Conservation (phyloP, 2,797 vertebrate species). For the Periparus ater region DNA sequence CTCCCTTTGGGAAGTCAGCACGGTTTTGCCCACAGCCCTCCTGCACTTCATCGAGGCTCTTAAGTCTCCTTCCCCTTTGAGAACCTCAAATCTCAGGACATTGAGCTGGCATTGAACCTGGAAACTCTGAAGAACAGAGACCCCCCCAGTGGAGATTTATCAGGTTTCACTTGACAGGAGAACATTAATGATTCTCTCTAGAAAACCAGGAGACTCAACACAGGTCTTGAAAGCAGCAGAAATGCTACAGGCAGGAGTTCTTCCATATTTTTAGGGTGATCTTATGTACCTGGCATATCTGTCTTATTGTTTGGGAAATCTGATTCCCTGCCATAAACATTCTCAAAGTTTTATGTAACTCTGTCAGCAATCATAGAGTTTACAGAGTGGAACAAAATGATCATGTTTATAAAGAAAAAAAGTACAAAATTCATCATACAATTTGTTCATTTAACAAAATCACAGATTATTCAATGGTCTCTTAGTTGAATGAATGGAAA, state of each 20-base stretch:
- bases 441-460: neutral
- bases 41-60: rapidly evolving
- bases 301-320: neutral
- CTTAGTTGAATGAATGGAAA: neutral
- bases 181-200: neutral
- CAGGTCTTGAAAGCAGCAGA: neutral
- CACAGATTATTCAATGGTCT: neutral
- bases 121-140: constrained; percentile 14
- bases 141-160: neutral
- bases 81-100: neutral
- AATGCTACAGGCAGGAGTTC: neutral
- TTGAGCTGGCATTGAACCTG: neutral
- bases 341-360: neutral
- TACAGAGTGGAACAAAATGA: neutral
- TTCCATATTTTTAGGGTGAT: neutral
- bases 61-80: neutral
- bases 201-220: neutral
- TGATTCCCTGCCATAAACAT: neutral
- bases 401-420: neutral
- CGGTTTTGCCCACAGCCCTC: neutral
- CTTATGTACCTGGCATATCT: neutral
- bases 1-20: neutral
- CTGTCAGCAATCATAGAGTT: neutral
- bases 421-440: neutral
- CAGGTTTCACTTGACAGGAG: neutral